Percentiles rank a stretch among this genome's conserved stretches.
Conservation (phyloP, 2,113 vertebrate species). For the Bos taurus region ARS-UCD2.0 NC_037329.1:101620001-101620500, state of each 20-base stretch:
- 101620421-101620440: neutral
- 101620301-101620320: neutral
- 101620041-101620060: neutral
- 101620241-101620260: neutral
- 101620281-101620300: neutral
- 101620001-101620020: neutral
- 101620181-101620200: neutral
- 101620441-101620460: neutral
- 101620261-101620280: neutral
- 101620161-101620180: neutral
- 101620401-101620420: neutral
- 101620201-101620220: neutral
- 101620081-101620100: neutral
- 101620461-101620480: neutral
- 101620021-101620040: neutral
- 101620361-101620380: neutral
- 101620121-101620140: neutral
- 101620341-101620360: neutral
- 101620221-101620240: neutral
- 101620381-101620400: neutral
- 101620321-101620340: neutral
- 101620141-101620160: neutral
- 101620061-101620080: fast-evolving
- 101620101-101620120: neutral
- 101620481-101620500: neutral